Percentiles rank a stretch among this genome's conserved stretches.
Conservation (phyloP, 2,113 vertebrate species). For the Channa argus region DNA sequence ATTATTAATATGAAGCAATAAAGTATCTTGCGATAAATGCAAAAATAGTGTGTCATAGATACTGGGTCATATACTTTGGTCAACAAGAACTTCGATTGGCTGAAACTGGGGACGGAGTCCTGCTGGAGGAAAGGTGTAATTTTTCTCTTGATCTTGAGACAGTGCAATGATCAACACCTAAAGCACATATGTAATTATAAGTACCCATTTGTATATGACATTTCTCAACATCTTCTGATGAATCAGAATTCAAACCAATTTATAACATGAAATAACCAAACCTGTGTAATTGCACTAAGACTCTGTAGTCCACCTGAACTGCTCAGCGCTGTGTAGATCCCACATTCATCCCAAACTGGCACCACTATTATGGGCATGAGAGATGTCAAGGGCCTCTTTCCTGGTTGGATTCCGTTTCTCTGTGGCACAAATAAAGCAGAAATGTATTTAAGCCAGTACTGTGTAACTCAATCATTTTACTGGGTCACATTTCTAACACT, state of each 20-base stretch:
- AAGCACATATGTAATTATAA: not conserved
- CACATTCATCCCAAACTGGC: conserved; percentile 83
- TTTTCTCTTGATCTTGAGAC: conserved; percentile 85
- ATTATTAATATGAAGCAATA: not conserved
- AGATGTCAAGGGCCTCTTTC: conserved; percentile 85
- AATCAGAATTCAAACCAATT: not conserved
- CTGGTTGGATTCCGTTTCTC: conserved; percentile 82
- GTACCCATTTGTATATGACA: not conserved
- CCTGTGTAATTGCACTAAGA: conserved; percentile 85
- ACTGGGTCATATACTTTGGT: conserved; percentile 78
- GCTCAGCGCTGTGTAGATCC: conserved; percentile 86
- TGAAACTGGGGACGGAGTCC: conserved; percentile 82
- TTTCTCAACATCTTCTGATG: not conserved
- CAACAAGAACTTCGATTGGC: conserved; percentile 81
- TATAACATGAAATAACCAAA: conserved; percentile 44
- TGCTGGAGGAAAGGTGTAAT: conserved; percentile 84
- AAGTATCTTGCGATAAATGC: too few species aligned
- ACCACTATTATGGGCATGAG: conserved; percentile 87
- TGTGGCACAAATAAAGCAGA: conserved; percentile 47
- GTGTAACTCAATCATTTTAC: not conserved
- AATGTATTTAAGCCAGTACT: not conserved
- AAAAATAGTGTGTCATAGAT: too few species aligned
- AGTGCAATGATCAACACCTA: conserved; percentile 87
- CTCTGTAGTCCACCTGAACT: conserved; percentile 82
- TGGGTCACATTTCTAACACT: not conserved